Base-by-base conservation (phyloP, 2,888 invertebrate genomes). In the Cordilura impudica region DNA sequence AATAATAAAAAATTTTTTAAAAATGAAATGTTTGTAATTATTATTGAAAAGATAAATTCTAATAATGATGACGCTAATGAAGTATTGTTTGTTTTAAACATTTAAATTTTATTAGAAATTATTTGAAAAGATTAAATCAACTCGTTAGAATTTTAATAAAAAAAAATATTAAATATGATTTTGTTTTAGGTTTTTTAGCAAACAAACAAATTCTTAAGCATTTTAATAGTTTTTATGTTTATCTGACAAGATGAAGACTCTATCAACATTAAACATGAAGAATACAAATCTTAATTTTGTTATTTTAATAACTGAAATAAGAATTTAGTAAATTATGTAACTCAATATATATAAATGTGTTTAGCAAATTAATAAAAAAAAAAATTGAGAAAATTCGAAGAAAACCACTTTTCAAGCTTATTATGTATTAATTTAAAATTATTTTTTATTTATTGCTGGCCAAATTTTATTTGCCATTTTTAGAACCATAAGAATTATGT, bases 341-440 rank as follows among this genome's bases (percentile, higher is more conserved):
- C 49, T 73, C 61, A 61, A 67, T 61, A 71, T 29, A 76, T 75
- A 75, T 79, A 67, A 71, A 75, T 79, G 79, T 79, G 71, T 75
- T 79, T 79, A 79, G 79, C 75, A 71, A 79, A 75, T 75, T 79
- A 56, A 79, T 65, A 53, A 16, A 53, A 31, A 49, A 21, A 18
- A 16, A 53, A 54, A 23, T 49, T 35, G 26, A 0, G 21, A 35
- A 53, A 12, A 60, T 29, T 12, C 35, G 21, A 21, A 61, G 5
- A 43, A 72, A 72, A 16, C 31, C 60, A 43, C 18, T 5, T n/a
- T 61, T 63, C 43, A 67, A 35, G 71, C 75, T 79, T 79, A 45
- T 70, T 78, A 66, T n/a, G n/a, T n/a, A n/a, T 69, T 63, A 31
- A 66, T 56, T 67, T 75, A 71, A 16, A 23, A 58, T 69, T 53